Conservation (phyloP, 2,888 invertebrate genomes). For the Idaea biselata region DNA sequence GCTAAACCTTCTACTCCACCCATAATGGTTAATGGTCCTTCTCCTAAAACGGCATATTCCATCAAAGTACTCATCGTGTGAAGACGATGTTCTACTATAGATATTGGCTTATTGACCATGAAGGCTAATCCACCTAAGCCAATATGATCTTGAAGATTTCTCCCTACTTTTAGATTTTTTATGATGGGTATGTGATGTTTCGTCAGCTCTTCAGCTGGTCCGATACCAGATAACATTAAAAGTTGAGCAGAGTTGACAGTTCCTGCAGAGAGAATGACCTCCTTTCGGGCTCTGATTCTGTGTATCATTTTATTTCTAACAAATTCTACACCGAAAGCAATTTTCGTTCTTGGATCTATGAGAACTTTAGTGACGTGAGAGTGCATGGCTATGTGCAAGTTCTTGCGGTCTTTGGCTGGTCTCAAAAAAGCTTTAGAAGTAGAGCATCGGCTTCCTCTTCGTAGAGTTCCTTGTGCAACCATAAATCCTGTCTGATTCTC, state of each 20-base stretch:
- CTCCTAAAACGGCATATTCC: constrained; percentile 91
- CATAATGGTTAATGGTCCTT: constrained; percentile 91
- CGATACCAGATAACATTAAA: constrained; percentile 95
- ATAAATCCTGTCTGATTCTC: constrained; percentile 93
- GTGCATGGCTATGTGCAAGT: constrained; percentile 91
- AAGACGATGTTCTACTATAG: constrained; percentile 89
- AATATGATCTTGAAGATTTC: constrained; percentile 94
- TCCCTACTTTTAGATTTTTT: constrained; percentile 90
- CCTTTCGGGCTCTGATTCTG: constrained; percentile 88
- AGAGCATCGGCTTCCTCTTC: constrained; percentile 91
- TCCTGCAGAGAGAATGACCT: constrained; percentile 94
- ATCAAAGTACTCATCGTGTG: constrained; percentile 89
- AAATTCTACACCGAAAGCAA: constrained; percentile 92
- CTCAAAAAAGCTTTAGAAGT: constrained; percentile 93
- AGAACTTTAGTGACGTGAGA: constrained; percentile 89
- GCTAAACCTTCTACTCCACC: constrained; percentile 95
- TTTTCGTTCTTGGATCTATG: constrained; percentile 86
- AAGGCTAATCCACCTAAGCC: constrained; percentile 93
- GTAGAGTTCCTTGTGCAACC: constrained; percentile 90
- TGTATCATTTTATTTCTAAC: constrained; percentile 86
- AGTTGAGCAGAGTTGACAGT: constrained; percentile 96
- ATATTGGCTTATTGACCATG: constrained; percentile 87
- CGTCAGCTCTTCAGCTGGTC: constrained; percentile 86
- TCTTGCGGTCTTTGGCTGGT: constrained; percentile 88
- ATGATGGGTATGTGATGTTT: constrained; percentile 89